These are phyloP conservation scores for Chromoteleia sp. DNA, from an alignment of 2,888 invertebrate genomes.

Conservation along the genomic window DNA sequence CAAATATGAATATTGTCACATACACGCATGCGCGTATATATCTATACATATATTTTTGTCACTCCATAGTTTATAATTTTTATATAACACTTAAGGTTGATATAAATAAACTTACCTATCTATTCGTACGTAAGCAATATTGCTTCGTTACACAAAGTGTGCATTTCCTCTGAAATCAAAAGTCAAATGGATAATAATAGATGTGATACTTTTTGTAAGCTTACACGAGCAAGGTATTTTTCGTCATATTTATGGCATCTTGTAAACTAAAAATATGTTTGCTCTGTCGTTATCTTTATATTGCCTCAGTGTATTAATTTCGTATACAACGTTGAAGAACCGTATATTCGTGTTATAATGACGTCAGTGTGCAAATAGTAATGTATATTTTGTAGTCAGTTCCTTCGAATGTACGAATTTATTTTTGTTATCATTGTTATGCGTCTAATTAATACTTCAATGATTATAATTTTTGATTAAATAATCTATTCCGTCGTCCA, in stretches of 20 bases:
- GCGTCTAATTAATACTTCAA: not conserved
- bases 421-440: constrained; percentile 43
- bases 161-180: constrained; percentile 29
- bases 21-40: no score
- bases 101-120: not conserved
- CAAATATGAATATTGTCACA: no score
- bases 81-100: not conserved
- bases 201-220: constrained; percentile 10
- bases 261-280: constrained; percentile 61
- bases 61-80: not conserved
- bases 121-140: not conserved
- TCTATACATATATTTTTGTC: not conserved
- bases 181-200: constrained; percentile 23
- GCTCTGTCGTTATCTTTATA: constrained; percentile 48
- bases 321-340: constrained; percentile 32
- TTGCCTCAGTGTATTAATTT: constrained; percentile 59
- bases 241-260: constrained; percentile 61
- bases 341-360: constrained; percentile 44
- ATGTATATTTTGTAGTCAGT: constrained; percentile 53
- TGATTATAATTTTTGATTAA: constrained; percentile 6
- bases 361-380: constrained; percentile 44
- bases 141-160: not conserved
- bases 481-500: constrained; percentile 1
- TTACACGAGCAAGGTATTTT: constrained; percentile 21
- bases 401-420: constrained; percentile 32